Base-by-base conservation (phyloP, 2,113 vertebrate genomes). In the Aleadryas rufinucha region DNA sequence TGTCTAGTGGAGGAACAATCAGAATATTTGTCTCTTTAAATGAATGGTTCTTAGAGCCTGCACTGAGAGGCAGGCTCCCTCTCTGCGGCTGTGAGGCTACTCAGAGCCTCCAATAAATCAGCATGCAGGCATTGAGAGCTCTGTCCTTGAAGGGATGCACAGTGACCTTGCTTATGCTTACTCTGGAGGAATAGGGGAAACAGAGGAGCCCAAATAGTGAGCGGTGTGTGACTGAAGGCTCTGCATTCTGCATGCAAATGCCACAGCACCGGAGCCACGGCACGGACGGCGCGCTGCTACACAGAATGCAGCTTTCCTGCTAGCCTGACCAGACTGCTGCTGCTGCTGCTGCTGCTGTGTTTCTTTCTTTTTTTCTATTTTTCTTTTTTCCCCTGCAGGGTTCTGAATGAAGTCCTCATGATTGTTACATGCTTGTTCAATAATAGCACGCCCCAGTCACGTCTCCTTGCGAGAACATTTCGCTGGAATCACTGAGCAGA, bases 111-210 rank as follows among this genome's bases (percentile, higher is more conserved):
- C 82, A 74, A 71, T 96, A 96, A 95, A 97, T 97, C 97, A 94
- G 97, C 95, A 93, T 89, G 96, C 96, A 70, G 94, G 93, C 84
- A 37, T 85, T 6, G 94, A 69, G 91, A 88, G 90, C 95, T 71
- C 93, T 68, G 98, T 97, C 98, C 98, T 98, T 98, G 98, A 98
- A 95, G 92, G 68, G 95, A 95, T 95, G 96, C 96, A 95, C 75
- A 52, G 93, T 97, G 98, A 98, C 98, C 98, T 98, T 98, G 98
- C 96, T 95, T 79, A 5, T 54, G 96, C 90, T 92, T 90, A 65
- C 97, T 94, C 94, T 5, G 59, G 88, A 85, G 95, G 64, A 94
- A 90, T 82, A 30, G 84, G 74, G 87, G 90, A 80, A 93, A 52
- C 18, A 21, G 1, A 75, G 69, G 49, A 95, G 64, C 78, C 95